Conservation (phyloP, 2,888 invertebrate genomes). For the Lysandra bellargus region DNA sequence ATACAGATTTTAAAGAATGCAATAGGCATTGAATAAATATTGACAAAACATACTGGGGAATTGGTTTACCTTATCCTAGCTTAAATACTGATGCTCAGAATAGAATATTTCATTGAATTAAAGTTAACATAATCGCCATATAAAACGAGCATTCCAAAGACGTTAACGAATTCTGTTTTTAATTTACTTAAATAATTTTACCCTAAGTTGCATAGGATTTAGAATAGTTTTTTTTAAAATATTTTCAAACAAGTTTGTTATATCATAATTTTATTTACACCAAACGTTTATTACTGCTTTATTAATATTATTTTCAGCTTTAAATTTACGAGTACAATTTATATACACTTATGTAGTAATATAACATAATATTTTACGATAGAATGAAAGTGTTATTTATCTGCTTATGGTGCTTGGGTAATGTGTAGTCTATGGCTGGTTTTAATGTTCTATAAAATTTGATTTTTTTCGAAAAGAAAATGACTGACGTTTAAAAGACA, state of each 20-base stretch:
- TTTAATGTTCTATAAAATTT: slow-evolving; percentile 44
- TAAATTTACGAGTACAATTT: slow-evolving; percentile 73
- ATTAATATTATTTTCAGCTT: slow-evolving; percentile 70
- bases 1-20: background rate
- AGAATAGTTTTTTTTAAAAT: background rate
- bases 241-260: slow-evolving; percentile 35
- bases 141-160: slow-evolving; percentile 72
- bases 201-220: background rate
- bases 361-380: slow-evolving; percentile 63
- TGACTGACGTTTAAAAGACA: slow-evolving; percentile 18
- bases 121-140: slow-evolving; percentile 3
- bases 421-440: slow-evolving; percentile 57
- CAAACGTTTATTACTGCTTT: slow-evolving; percentile 46
- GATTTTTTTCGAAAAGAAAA: background rate
- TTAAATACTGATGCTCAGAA: background rate
- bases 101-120: background rate
- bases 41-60: background rate
- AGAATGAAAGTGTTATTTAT: slow-evolving; percentile 64
- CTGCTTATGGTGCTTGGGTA: slow-evolving; percentile 75
- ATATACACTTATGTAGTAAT: slow-evolving; percentile 51
- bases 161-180: slow-evolving; percentile 44
- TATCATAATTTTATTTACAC: slow-evolving; percentile 35
- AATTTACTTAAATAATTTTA: background rate
- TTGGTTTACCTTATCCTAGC: background rate
- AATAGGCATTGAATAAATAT: background rate